These are phyloP conservation scores for Trogon surrucura DNA, from an alignment of 2,113 vertebrate genomes.

Conservation along the genomic window DNA sequence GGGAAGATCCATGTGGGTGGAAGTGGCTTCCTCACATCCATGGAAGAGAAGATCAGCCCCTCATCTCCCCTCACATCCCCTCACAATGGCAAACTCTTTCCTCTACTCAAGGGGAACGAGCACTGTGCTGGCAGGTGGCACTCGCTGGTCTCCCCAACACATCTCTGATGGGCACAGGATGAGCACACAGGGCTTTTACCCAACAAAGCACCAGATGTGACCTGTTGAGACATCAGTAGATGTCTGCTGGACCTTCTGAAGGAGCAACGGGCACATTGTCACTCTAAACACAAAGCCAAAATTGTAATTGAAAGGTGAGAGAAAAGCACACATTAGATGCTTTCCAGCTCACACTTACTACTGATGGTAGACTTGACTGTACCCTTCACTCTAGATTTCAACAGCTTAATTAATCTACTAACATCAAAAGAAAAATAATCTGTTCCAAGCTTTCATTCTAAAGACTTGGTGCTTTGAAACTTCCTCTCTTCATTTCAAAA, in stretches of 20 bases:
- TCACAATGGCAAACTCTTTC: neutral
- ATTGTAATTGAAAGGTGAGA: neutral
- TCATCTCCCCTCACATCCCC: fast-evolving
- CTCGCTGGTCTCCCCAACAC: neutral
- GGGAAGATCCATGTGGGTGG: neutral
- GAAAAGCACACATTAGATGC: neutral
- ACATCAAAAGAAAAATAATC: slow-evolving; percentile 41
- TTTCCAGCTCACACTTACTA: neutral
- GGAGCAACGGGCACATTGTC: neutral
- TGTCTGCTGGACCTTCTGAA: neutral
- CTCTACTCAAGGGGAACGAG: fast-evolving
- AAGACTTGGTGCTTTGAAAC: slow-evolving; percentile 20
- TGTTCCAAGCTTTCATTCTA: neutral
- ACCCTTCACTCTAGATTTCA: slow-evolving; percentile 18
- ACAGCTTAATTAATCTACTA: neutral
- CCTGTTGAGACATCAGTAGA: fast-evolving
- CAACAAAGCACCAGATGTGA: fast-evolving
- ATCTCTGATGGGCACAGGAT: fast-evolving
- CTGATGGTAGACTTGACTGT: neutral
- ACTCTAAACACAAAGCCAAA: neutral
- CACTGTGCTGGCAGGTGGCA: neutral
- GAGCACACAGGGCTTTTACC: fast-evolving
- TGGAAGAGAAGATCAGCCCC: neutral
- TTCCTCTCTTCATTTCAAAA: slow-evolving; percentile 4
- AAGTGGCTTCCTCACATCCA: neutral